Conservation (phyloP, 2,888 invertebrate species). For the Mesorhabditis belari region DNA sequence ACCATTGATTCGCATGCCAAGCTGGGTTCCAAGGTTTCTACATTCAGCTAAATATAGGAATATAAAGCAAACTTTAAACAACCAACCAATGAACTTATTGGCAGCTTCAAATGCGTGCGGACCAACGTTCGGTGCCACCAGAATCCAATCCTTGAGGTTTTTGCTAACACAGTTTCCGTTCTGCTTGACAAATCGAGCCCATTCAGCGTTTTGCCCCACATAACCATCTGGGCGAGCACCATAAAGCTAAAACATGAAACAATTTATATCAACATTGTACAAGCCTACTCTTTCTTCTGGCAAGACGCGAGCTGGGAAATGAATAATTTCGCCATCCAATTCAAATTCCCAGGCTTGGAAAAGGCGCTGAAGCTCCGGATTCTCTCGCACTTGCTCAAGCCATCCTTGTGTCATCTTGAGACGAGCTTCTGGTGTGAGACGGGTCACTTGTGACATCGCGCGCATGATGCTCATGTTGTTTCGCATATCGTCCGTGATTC, state of each 20-base stretch:
- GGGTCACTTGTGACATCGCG: slow-evolving; percentile 69
- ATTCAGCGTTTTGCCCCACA: slow-evolving; percentile 23
- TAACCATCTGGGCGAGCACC: slow-evolving; percentile 55
- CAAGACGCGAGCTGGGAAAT: slow-evolving; percentile 42
- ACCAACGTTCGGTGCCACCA: slow-evolving; percentile 15
- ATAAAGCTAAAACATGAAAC: not conserved
- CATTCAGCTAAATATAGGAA: not conserved
- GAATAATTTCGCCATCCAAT: slow-evolving; percentile 44
- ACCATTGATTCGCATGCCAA: no score
- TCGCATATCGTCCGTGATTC: slow-evolving; percentile 76
- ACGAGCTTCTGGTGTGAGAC: slow-evolving; percentile 73
- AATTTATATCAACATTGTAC: not conserved
- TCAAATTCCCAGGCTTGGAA: slow-evolving; percentile 75
- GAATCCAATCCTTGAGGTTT: slow-evolving; percentile 26
- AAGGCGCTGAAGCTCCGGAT: slow-evolving; percentile 57
- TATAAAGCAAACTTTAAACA: no score
- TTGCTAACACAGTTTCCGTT: slow-evolving; percentile 31
- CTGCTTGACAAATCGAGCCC: slow-evolving; percentile 22
- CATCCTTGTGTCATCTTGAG: slow-evolving; percentile 64
- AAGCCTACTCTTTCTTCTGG: slow-evolving; percentile 61
- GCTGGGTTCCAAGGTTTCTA: not conserved
- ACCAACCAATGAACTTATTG: slow-evolving; percentile 17
- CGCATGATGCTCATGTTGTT: slow-evolving; percentile 71
- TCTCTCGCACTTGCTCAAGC: slow-evolving; percentile 55
- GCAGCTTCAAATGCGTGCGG: slow-evolving; percentile 8